Conservation (phyloP, 2,888 invertebrate genomes). For the Noctua janthe region DNA sequence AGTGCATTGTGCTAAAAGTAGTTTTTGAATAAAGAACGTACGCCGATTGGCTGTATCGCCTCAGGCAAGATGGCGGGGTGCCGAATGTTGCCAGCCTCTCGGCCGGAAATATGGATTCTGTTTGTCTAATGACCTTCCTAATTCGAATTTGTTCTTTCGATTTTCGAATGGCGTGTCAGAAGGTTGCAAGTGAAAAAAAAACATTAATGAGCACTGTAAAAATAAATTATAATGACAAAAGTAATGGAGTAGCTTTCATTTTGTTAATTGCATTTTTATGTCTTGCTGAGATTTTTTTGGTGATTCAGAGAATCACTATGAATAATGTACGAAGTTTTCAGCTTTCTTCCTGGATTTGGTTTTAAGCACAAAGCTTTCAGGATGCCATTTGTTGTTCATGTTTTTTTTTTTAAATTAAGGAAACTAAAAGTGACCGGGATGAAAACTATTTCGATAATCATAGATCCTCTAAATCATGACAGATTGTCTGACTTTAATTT, state of each 20-base stretch:
- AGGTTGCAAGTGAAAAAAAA: conserved; percentile 34
- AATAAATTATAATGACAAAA: conserved; percentile 31
- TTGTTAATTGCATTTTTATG: conserved; percentile 32
- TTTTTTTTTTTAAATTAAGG: neutral
- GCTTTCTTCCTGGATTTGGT: neutral
- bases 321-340: conserved; percentile 11
- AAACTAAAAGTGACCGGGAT: neutral
- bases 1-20: conserved; percentile 79
- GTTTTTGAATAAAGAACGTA: conserved; percentile 85
- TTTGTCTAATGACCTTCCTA: conserved; percentile 83
- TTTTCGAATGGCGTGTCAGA: conserved; percentile 54
- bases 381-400: neutral
- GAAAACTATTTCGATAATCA: neutral
- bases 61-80: conserved; percentile 87
- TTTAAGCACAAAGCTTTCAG: neutral
- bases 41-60: conserved; percentile 86
- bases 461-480: neutral
- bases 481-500: neutral
- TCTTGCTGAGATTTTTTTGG: conserved; percentile 23
- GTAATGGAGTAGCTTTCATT: conserved; percentile 31
- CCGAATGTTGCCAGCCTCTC: conserved; percentile 83
- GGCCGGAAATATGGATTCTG: conserved; percentile 87
- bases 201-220: conserved; percentile 23
- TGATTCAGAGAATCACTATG: conserved; percentile 35
- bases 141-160: conserved; percentile 70